phyloP scores from a whole-genome alignment of 2,113 vertebrate genomes.

The Sceloporus undulatus region DNA sequence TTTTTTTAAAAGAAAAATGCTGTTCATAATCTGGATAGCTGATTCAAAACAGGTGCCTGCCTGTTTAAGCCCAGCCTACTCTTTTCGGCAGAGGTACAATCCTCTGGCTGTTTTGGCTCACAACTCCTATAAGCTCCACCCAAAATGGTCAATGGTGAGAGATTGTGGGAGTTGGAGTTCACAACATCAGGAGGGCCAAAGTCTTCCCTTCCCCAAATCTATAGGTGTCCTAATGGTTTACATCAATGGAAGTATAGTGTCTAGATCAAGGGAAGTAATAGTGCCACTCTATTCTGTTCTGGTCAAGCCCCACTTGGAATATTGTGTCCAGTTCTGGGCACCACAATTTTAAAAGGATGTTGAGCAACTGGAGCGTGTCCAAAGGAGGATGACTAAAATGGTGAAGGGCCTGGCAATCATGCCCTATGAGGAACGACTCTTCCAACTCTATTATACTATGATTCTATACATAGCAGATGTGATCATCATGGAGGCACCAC shows the following conservation, averaged over 20 bases:
- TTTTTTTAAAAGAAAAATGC: constrained; percentile 30
- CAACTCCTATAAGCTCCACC: background rate
- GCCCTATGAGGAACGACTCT: no score
- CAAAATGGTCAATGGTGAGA: background rate
- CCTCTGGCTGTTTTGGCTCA: background rate
- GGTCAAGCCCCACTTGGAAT: no score
- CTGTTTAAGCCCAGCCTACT: constrained; percentile 10
- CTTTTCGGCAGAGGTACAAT: background rate
- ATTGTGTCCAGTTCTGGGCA: no score
- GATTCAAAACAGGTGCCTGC: constrained; percentile 16
- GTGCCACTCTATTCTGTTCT: no score
- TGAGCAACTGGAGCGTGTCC: no score
- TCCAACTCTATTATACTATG: no score
- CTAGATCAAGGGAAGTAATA: no score
- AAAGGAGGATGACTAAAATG: no score
- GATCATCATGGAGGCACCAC: background rate
- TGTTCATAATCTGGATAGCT: constrained; percentile 60
- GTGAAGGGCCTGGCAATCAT: no score
- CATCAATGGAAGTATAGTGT: no score
- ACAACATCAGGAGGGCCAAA: background rate
- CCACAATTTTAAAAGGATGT: no score
- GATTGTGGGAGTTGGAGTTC: background rate
- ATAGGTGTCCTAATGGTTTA: background rate
- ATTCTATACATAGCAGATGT: background rate
- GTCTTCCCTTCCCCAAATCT: background rate